Percentiles rank a stretch among this genome's conserved stretches.
Evolutionary conservation across 2,888 invertebrate genomes (phyloP).

Genomic region (Sclerodermus sp.): DNA sequence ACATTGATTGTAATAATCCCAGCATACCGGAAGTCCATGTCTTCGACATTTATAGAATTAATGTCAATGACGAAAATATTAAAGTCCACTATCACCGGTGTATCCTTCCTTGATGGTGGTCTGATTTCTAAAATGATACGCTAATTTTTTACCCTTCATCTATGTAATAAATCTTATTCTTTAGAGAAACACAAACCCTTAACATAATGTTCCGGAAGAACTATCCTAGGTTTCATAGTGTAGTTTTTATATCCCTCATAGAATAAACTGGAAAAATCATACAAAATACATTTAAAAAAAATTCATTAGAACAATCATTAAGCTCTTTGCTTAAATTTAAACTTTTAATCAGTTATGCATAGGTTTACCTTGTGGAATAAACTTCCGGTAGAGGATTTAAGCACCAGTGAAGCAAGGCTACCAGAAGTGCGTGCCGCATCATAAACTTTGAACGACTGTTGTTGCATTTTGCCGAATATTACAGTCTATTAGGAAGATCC

Average conservation of each 20-base stretch:
- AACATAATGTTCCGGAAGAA: constrained; percentile 73
- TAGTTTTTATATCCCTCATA: constrained; percentile 37
- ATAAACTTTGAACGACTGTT: constrained; percentile 29
- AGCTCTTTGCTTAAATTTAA: too few species aligned
- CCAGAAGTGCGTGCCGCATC: constrained; percentile 38
- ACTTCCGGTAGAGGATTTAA: constrained; percentile 27
- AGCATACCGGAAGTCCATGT: constrained; percentile 85
- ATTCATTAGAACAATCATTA: too few species aligned
- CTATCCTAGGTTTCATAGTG: constrained; percentile 68
- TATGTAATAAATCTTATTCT: too few species aligned
- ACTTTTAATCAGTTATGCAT: too few species aligned
- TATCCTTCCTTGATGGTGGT: constrained; percentile 72
- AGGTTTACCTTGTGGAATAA: constrained; percentile 33
- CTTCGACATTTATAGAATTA: constrained; percentile 84
- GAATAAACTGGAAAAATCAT: constrained; percentile 25
- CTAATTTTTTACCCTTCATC: too few species aligned
- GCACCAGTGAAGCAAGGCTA: constrained; percentile 28
- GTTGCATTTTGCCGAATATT: constrained; percentile 17
- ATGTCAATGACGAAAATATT: constrained; percentile 84
- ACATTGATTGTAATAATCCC: too few species aligned
- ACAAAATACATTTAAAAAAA: too few species aligned
- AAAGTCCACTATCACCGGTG: constrained; percentile 76
- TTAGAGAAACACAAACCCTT: constrained; percentile 68
- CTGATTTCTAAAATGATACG: constrained; percentile 76
- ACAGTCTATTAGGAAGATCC: constrained; percentile 13